Base-by-base conservation (phyloP, 2,113 vertebrate genomes). In the Sylvia atricapilla region DNA sequence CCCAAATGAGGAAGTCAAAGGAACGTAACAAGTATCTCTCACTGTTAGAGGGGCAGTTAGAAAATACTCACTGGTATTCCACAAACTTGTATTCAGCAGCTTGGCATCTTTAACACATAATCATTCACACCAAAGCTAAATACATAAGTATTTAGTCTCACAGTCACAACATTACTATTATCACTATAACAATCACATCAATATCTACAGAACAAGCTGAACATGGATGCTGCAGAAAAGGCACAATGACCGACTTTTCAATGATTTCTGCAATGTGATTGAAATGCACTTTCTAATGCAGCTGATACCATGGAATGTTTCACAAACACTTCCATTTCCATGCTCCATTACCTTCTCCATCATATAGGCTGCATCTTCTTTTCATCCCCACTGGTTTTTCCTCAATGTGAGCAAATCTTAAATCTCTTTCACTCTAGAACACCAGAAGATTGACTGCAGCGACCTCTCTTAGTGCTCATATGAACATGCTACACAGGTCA, bases 361-460 rank as follows among this genome's bases (percentile, higher is more conserved):
- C 74, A 60, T 31, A 89, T 31, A 95, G 73, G 62, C 81, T 85
- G 49, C 91, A 94, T 97, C 96, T 96, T 78, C 63, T 85, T 86
- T 69, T 64, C 97, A 97, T 94, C 64, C 77, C 62, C 92, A 96
- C 86, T 97, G 92, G 78, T 93, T 97, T 97, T 97, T 80, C 78
- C 87, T 88, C 90, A 89, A 89, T 83, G 56, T 93, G 94, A 97
- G 94, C 62, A 97, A 96, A 96, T 90, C 93, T 90, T 92, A 94
- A 94, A 97, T 96, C 82, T 96, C 98, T 98, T 97, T 97, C 96
- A 98, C 96, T 97, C 72, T 62, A 91, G 91, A 93, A 88, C 37
- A 56, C 56, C 39, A 89, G 31, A 89, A 69, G 44, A 95, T 31
- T 95, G 77, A 78, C 63, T 79, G 46, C 35, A 72, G 79, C 75